Evolutionary conservation across 1,140 invertebrate species (phyloP).

Genomic region (Orchesella cincta): DNA sequence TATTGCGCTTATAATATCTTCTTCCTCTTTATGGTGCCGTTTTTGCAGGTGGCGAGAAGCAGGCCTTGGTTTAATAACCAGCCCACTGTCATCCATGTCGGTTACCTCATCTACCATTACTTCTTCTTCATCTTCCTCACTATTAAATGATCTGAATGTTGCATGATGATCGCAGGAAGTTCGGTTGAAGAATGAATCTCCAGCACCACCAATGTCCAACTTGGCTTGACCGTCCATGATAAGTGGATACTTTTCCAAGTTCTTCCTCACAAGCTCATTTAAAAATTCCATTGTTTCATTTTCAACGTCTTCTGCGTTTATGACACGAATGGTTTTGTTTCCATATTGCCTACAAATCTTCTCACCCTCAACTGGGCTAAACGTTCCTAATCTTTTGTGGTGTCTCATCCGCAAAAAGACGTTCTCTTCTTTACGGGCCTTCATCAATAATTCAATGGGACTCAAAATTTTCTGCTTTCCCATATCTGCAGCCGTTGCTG

Average conservation of each 20-base stretch:
- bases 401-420: not conserved
- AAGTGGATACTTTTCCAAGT: conserved; percentile 16
- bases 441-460: not conserved
- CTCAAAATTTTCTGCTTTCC: not conserved
- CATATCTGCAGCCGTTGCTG: not conserved
- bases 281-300: conserved; percentile 33
- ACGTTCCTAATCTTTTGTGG: not conserved
- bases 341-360: conserved; percentile 28
- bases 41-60: not conserved
- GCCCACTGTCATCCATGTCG: not conserved
- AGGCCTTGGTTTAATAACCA: no score
- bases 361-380: conserved; percentile 19
- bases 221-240: not conserved
- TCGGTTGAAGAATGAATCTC: no score
- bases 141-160: no score
- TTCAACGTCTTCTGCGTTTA: conserved; percentile 34
- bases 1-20: no score
- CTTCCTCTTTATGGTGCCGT: no score
- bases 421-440: not conserved
- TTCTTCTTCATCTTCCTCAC: no score
- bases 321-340: conserved; percentile 28
- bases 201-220: not conserved
- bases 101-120: not conserved
- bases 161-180: no score
- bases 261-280: conserved; percentile 20